Conservation (phyloP, 2,113 vertebrate species). For the Menura novaehollandiae region DNA sequence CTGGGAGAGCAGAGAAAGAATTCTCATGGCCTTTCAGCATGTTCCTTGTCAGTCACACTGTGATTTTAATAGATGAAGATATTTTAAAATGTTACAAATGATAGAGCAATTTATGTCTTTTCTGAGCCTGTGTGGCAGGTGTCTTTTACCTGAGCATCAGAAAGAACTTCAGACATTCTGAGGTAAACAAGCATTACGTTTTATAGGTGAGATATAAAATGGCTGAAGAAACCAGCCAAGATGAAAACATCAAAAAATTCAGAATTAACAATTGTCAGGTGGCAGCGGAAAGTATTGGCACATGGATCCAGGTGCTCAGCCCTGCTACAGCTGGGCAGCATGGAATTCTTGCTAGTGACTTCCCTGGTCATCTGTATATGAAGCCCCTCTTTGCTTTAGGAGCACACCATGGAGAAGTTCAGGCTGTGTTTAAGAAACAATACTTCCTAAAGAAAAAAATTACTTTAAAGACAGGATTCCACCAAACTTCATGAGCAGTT, state of each 20-base stretch:
- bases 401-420: not conserved
- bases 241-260: not conserved
- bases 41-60: constrained; percentile 51
- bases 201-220: not conserved
- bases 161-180: not conserved
- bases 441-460: not conserved
- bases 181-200: not conserved
- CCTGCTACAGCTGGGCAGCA: not conserved
- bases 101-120: constrained; percentile 48
- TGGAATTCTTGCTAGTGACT: not conserved
- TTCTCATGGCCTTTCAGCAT: constrained; percentile 28
- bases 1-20: constrained; percentile 33
- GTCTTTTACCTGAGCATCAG: constrained; percentile 45
- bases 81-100: constrained; percentile 37
- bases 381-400: not conserved
- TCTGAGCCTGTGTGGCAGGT: constrained; percentile 30
- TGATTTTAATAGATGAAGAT: constrained; percentile 51
- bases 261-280: not conserved
- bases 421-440: not conserved
- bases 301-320: not conserved
- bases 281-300: not conserved
- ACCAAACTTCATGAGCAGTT: not conserved
- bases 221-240: not conserved
- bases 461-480: not conserved
- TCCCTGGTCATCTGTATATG: not conserved